Percentiles rank a stretch among this genome's conserved stretches.
Conservation (phyloP, 1,140 invertebrate genomes). For the Brachionus rotundiformis region DNA sequence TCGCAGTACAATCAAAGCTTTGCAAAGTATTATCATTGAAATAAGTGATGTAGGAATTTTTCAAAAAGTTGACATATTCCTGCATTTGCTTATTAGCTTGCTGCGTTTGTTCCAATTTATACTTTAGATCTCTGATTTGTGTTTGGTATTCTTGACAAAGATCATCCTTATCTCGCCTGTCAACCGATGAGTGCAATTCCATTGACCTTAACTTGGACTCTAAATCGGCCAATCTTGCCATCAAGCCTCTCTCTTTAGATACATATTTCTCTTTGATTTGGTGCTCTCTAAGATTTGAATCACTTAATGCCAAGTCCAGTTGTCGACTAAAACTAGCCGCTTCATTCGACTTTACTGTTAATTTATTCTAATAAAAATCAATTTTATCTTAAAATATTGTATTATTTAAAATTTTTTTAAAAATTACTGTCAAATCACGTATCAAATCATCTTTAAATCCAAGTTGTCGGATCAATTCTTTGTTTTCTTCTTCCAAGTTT, state of each 20-base stretch:
- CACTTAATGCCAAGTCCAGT: slow-evolving; percentile 50
- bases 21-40: slow-evolving; percentile 46
- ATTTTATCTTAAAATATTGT: neutral
- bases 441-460: slow-evolving; percentile 38
- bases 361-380: slow-evolving; percentile 21
- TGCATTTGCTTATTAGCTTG: slow-evolving; percentile 37
- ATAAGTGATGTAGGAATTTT: slow-evolving; percentile 33
- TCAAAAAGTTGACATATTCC: slow-evolving; percentile 50
- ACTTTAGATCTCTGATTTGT: slow-evolving; percentile 38
- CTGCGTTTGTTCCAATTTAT: slow-evolving; percentile 44
- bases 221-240: neutral
- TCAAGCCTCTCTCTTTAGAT: neutral
- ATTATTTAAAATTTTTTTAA: neutral
- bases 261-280: slow-evolving; percentile 48
- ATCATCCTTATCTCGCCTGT: slow-evolving; percentile 41
- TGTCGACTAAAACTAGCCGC: slow-evolving; percentile 44
- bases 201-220: slow-evolving; percentile 33
- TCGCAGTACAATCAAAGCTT: neutral
- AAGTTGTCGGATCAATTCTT: slow-evolving; percentile 29
- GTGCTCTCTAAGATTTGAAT: slow-evolving; percentile 45
- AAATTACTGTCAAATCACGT: slow-evolving; percentile 5
- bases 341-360: slow-evolving; percentile 31
- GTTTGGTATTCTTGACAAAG: neutral
- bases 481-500: slow-evolving; percentile 36
- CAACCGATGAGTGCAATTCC: neutral